These are phyloP conservation scores for Furcifer pardalis DNA, from an alignment of 2,797 vertebrate species.

Conservation along the genomic window DNA sequence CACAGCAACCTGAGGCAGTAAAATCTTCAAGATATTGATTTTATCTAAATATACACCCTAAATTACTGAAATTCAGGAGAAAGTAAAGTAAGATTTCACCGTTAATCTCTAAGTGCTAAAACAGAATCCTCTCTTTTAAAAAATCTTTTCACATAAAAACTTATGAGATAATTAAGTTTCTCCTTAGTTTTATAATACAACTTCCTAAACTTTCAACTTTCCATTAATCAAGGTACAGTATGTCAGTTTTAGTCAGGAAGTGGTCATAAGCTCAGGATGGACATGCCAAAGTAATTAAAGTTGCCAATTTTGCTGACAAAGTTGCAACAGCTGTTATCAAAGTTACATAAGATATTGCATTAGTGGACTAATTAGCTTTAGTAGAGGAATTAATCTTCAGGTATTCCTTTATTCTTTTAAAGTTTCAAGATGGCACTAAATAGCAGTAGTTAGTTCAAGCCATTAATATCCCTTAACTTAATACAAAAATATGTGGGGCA, in stretches of 20 bases:
- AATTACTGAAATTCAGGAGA: constrained; percentile 30
- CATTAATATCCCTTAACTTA: constrained; percentile 40
- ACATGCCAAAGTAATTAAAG: constrained; percentile 62
- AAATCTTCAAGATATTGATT: constrained; percentile 13
- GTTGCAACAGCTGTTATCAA: constrained; percentile 57
- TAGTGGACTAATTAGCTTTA: constrained; percentile 45
- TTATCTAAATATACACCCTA: constrained; percentile 42
- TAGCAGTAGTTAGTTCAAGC: constrained; percentile 11
- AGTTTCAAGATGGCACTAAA: constrained; percentile 42
- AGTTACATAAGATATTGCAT: constrained; percentile 42
- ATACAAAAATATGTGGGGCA: constrained; percentile 42
- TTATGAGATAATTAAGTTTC: constrained; percentile 59
- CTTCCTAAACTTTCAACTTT: constrained; percentile 65
- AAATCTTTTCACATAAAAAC: constrained; percentile 10
- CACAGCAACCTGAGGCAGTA: constrained; percentile 5
- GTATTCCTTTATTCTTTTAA: constrained; percentile 48
- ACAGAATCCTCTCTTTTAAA: background rate
- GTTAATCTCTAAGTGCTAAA: constrained; percentile 42
- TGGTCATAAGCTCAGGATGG: constrained; percentile 40
- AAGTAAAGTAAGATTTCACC: constrained; percentile 40
- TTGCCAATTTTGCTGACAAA: constrained; percentile 56
- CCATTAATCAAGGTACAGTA: constrained; percentile 64
- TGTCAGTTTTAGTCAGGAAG: constrained; percentile 61
- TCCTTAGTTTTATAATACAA: constrained; percentile 59
- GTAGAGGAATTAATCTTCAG: constrained; percentile 48